Evolutionary conservation across 2,113 vertebrate genomes (phyloP).

Genomic region (Coturnix japonica): DNA sequence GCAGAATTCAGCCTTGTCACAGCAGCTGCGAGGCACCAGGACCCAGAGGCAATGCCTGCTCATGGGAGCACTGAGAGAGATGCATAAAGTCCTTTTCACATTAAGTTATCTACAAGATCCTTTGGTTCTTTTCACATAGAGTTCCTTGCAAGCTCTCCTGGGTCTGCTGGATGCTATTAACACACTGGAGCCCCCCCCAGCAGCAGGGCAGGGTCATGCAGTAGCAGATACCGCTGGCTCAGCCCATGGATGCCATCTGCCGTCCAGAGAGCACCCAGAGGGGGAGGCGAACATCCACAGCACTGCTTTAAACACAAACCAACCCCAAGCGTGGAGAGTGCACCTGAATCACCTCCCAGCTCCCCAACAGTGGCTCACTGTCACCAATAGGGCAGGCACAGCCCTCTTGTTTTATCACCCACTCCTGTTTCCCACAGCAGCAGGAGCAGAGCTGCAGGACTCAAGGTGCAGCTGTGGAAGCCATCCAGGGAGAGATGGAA

Average conservation of each 20-base stretch:
- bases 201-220: not conserved
- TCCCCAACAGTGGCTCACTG: not conserved
- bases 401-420: not conserved
- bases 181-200: not conserved
- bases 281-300: not conserved
- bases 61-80: rapidly evolving
- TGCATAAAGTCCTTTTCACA: rapidly evolving
- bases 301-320: not conserved
- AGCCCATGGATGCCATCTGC: constrained; percentile 62
- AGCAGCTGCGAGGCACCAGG: not conserved
- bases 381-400: not conserved
- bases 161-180: not conserved
- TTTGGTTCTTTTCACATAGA: not conserved
- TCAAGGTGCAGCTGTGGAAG: not conserved
- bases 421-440: not conserved
- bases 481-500: not conserved
- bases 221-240: not conserved
- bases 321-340: not conserved
- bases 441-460: not conserved
- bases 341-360: not conserved
- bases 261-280: not conserved
- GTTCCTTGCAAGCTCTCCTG: not conserved
- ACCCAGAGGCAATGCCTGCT: not conserved
- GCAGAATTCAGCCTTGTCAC: not conserved
- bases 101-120: not conserved